Conservation (phyloP, 2,797 vertebrate species). For the Pempheris klunzingeri region DNA sequence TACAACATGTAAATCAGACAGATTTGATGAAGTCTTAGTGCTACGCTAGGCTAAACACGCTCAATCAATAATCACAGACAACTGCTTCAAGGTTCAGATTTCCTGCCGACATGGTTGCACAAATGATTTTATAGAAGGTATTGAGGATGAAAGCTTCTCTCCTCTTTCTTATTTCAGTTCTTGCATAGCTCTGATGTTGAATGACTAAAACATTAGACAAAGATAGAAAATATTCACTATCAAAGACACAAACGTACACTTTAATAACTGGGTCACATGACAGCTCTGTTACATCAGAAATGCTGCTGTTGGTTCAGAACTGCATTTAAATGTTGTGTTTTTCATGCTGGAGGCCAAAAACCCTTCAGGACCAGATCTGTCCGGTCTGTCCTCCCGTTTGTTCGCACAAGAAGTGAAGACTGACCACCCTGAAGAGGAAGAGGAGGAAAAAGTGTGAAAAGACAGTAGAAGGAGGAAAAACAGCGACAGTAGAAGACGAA, state of each 20-base stretch:
- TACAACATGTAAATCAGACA: background rate
- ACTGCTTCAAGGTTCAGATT: background rate
- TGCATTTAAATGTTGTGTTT: background rate
- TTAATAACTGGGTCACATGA: background rate
- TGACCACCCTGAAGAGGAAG: background rate
- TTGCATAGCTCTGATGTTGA: no score
- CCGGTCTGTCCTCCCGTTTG: no score
- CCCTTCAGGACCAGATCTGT: no score
- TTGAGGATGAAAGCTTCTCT: no score
- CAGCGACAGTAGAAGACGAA: conserved; percentile 2
- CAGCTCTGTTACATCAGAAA: no score
- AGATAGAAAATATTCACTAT: no score
- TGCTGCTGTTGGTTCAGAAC: background rate
- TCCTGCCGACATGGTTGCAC: background rate
- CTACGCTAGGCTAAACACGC: conserved; percentile 27
- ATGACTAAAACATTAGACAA: no score
- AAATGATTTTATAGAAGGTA: background rate
- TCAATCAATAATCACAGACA: no score
- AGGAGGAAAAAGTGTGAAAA: background rate
- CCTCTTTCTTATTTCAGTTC: no score
- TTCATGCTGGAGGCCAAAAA: background rate
- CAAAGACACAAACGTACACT: no score
- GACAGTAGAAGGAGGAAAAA: no score
- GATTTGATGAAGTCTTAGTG: background rate
- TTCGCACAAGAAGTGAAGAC: background rate